Conservation (phyloP, 2,113 vertebrate genomes). For the Ornithorhynchus anatinus region DNA sequence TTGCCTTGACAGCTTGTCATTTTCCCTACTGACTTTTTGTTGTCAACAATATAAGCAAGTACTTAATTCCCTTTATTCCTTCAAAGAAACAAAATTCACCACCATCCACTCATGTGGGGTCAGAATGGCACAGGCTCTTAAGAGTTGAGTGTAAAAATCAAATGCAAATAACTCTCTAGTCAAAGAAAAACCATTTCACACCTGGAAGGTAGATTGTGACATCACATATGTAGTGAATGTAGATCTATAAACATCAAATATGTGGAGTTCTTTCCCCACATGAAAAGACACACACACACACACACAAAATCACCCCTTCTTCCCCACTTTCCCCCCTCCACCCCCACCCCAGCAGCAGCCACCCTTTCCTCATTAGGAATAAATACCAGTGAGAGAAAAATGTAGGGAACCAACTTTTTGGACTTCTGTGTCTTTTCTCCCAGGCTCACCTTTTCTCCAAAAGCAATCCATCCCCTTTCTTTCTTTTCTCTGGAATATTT, state of each 20-base stretch:
- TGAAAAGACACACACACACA: too few species aligned
- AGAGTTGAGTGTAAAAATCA: conserved; percentile 32
- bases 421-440: not conserved
- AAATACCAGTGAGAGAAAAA: conserved; percentile 27
- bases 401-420: not conserved
- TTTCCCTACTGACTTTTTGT: conserved; percentile 32
- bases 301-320: too few species aligned
- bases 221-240: not conserved
- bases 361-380: conserved; percentile 5
- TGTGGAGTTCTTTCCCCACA: not conserved
- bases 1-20: conserved; percentile 23
- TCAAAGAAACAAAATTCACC: conserved; percentile 50
- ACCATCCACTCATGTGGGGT: conserved; percentile 11
- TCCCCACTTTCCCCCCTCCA: too few species aligned
- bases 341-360: not conserved
- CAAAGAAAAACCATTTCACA: conserved; percentile 20
- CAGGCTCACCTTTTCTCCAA: conserved; percentile 17
- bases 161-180: conserved; percentile 21
- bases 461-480: conserved; percentile 8
- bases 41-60: conserved; percentile 11
- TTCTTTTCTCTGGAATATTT: conserved; percentile 20
- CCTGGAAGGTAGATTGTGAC: conserved; percentile 7
- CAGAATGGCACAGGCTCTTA: conserved; percentile 38
- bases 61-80: conserved; percentile 19
- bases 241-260: not conserved